Percentiles rank a stretch among this genome's conserved stretches.
Conservation (phyloP, 2,113 vertebrate species). For the Sardina pilchardus region DNA sequence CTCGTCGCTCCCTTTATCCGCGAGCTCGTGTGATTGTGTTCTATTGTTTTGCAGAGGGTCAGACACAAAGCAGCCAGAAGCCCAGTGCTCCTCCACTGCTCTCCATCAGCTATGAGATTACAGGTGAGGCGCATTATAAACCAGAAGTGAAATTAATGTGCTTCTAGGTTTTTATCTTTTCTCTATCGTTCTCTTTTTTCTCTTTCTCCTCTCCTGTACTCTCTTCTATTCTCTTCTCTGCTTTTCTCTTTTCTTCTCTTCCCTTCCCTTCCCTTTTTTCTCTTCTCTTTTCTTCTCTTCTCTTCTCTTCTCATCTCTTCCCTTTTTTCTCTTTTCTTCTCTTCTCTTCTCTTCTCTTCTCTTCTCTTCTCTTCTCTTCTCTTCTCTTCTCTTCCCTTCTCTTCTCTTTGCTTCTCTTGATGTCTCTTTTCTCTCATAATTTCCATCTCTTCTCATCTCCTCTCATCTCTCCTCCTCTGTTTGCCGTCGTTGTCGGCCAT, state of each 20-base stretch:
- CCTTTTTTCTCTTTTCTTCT: background rate
- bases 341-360: background rate
- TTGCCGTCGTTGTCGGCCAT: constrained; percentile 29
- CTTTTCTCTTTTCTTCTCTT: background rate
- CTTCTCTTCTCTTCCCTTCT: background rate
- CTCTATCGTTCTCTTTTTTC: background rate
- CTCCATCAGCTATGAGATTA: constrained; percentile 88
- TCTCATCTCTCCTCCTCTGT: background rate
- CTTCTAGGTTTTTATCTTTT: background rate
- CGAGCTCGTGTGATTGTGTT: constrained; percentile 55
- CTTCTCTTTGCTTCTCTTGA: background rate
- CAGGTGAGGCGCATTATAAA: constrained; percentile 74
- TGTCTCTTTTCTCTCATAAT: background rate
- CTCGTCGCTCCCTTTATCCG: background rate
- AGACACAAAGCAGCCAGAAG: constrained; percentile 78
- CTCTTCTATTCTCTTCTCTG: background rate
- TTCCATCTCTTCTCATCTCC: background rate
- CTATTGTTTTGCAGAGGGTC: constrained; percentile 85
- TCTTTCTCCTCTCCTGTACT: background rate
- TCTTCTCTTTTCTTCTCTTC: too few species aligned
- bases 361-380: background rate
- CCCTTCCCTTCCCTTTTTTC: background rate
- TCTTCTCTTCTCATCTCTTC: too few species aligned
- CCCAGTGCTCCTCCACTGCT: constrained; percentile 83
- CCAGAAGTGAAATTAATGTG: background rate